Conservation (phyloP, 2,888 invertebrate species). For the Mechanitis mazaeus region DNA sequence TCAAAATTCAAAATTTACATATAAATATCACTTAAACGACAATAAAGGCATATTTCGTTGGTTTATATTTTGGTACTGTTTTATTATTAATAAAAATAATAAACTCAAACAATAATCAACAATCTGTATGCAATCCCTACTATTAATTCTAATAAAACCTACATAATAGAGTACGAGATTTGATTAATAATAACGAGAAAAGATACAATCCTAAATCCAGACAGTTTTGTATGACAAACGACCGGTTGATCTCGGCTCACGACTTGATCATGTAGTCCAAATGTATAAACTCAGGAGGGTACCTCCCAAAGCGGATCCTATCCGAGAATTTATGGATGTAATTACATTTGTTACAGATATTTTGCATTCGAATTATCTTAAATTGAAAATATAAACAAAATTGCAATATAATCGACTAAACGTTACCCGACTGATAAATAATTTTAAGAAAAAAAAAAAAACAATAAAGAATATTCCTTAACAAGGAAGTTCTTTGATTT, state of each 20-base stretch:
- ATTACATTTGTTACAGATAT: too few species aligned
- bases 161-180: slow-evolving; percentile 10
- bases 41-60: too few species aligned
- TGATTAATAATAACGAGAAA: slow-evolving; percentile 24
- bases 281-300: slow-evolving; percentile 13
- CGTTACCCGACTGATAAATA: too few species aligned
- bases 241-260: slow-evolving; percentile 51
- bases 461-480: neutral
- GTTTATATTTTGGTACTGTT: too few species aligned
- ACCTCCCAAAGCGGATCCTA: too few species aligned
- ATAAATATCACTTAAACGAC: too few species aligned
- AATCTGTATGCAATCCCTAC: neutral
- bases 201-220: slow-evolving; percentile 24
- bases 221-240: slow-evolving; percentile 52
- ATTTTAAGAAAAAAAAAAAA: neutral
- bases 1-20: too few species aligned
- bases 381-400: neutral
- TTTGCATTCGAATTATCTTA: too few species aligned
- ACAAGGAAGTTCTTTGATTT: slow-evolving; percentile 1
- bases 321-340: too few species aligned
- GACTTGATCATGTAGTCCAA: slow-evolving; percentile 21
- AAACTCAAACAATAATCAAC: neutral
- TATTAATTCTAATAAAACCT: slow-evolving; percentile 8
- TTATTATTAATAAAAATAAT: neutral
- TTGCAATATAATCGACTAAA: neutral